Evolutionary conservation across 2,797 vertebrate species (phyloP), one percentile per base, ranked within the genome.

Genomic region (Prunella strophiata): DNA sequence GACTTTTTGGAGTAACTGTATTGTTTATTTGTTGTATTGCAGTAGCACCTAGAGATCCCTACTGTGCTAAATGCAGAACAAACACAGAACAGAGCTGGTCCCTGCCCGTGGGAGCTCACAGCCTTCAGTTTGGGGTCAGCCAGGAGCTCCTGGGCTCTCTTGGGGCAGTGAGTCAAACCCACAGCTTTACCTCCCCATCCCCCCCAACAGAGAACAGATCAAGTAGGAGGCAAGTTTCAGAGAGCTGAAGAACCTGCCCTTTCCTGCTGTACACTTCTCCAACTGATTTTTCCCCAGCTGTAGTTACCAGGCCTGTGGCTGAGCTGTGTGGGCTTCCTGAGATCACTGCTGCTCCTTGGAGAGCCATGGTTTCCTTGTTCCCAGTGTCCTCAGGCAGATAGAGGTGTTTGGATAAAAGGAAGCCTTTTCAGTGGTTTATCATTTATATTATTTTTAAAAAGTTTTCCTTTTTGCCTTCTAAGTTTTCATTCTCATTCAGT

Each of bases 21-120:
- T 95, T 91, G 92, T 95, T 96, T 96, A 96, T 96, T 97, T 59
- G 67, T 83, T 59, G 93, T 91, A 95, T 94, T 95, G 94, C 91
- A 89, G 90, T 94, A 96, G 94, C 91, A 96, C 96, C 96, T 95
- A 74, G 88, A 96, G 68, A 91, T 88, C 74, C 88, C 91, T 74
- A 75, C 80, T 93, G 91, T 94, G 94, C 90, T 95, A 94, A 87
- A 93, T 95, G 95, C 65, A 13, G 87, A 96, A 96, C 94, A 91
- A 84, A 93, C 91, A 72, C 45, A 61, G 16, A 94, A 94, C 89
- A 90, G 93, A 96, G 85, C 57, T 96, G 94, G 91, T 95, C 96
- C 93, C 94, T 96, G 94, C 90, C 90, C 88, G 2, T 50, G 32
- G 10, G 74, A 91, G 93, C 85, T 94, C 73, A 84, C 82, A 93